Conservation (phyloP, 1,140 invertebrate genomes). For the Druon quercuslanigerum region DNA sequence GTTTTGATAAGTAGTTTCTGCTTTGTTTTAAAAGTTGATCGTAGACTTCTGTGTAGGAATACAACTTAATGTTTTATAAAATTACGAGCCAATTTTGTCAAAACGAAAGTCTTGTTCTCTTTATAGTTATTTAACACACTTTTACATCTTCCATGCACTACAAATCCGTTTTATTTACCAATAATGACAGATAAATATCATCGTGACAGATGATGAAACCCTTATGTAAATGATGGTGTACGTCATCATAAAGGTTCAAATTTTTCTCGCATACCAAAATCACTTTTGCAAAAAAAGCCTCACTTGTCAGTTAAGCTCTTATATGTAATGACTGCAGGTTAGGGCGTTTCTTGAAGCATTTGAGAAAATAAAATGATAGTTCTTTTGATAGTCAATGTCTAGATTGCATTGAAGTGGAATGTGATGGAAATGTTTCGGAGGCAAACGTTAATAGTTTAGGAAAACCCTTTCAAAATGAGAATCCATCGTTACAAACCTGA, state of each 20-base stretch:
- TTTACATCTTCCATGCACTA: too few species aligned
- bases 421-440: not conserved
- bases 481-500: not conserved
- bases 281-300: conserved; percentile 6
- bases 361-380: not conserved
- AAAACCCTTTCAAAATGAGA: not conserved
- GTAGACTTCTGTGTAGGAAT: too few species aligned
- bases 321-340: conserved; percentile 12
- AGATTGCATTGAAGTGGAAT: not conserved
- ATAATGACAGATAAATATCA: not conserved
- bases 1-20: too few species aligned
- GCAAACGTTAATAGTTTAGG: not conserved
- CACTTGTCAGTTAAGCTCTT: not conserved
- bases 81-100: too few species aligned
- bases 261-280: conserved; percentile 17
- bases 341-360: not conserved
- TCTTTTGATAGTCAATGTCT: not conserved
- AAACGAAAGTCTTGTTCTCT: too few species aligned
- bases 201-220: conserved; percentile 3
- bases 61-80: too few species aligned
- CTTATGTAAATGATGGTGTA: conserved; percentile 3
- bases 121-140: too few species aligned
- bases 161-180: too few species aligned
- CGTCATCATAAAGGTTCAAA: conserved; percentile 15
- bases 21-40: too few species aligned